Base-by-base conservation (phyloP, 2,888 invertebrate genomes). In the Apodemia mormo region DNA sequence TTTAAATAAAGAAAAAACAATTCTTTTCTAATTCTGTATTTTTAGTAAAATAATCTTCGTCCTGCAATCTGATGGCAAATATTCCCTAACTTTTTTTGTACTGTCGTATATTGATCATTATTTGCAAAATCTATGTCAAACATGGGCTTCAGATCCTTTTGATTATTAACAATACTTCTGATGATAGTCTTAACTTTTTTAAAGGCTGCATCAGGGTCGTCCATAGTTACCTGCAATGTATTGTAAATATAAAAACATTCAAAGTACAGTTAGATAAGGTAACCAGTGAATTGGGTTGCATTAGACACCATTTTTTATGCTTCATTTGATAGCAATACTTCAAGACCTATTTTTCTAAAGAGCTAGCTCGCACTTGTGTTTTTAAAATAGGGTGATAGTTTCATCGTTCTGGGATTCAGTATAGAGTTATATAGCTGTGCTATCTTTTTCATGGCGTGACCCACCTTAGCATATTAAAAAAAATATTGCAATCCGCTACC, bases 71-170 rank as follows among this genome's bases (percentile, higher is more conserved):
- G 80, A n/a, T 83, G 78, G 52, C 84, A 81, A 75, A 92, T 88
- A 3, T 74, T 77, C 0, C 73, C 71, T 8, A 91, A 73, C 73
- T 81, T 84, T 54, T 80, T 81, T 70, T 89, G 72, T 14, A 87
- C 81, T 12, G 80, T 81, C 1, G 86, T 83, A 72, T 87, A 87
- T 67, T 84, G 70, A 0, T 70, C 56, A 52, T 82, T 70, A 68
- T 87, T 84, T 1, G 82, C 73, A 73, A 92, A 92, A 68, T 92
- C 84, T 56, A 89, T 86, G 71, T 92, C 86, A 68, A 90, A 89
- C 89, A 92, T 87, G 43, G 92, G 90, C 67, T 80, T 80, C 1
- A 88, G 70, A 10, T 49, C 68, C 7, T 78, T 82, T 75, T 93
- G 92, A 0, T 82, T 79, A 14, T 83, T 81, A 6, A 88, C 82